These are phyloP conservation scores for Sprattus sprattus DNA, from an alignment of 2,113 vertebrate genomes.

Conservation along the genomic window DNA sequence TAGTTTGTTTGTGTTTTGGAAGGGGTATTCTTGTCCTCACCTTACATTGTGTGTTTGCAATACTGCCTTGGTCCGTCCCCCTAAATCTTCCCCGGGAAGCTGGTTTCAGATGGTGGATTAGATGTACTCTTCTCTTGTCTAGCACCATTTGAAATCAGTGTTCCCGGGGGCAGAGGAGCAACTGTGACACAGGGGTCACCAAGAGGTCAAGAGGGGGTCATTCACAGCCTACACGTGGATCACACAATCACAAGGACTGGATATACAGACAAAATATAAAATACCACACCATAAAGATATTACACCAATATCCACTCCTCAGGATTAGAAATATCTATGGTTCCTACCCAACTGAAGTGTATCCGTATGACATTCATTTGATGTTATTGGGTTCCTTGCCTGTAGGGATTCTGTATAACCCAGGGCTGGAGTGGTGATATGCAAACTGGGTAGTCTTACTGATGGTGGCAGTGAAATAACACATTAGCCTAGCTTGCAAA, in stretches of 20 bases:
- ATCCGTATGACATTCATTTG: neutral
- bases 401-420: neutral
- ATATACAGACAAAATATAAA: neutral
- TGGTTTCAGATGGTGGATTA: constrained; percentile 85
- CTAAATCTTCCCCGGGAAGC: constrained; percentile 70
- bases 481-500: neutral
- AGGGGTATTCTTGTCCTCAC: neutral
- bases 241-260: neutral
- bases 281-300: neutral
- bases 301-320: neutral
- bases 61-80: neutral
- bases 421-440: neutral
- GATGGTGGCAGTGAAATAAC: neutral
- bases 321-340: neutral
- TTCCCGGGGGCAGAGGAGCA: constrained; percentile 71
- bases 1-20: neutral
- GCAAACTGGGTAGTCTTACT: neutral
- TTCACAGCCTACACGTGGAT: neutral
- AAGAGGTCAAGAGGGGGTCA: neutral
- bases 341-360: neutral
- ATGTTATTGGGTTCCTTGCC: neutral
- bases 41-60: neutral
- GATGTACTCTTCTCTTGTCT: constrained; percentile 75
- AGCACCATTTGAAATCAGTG: constrained; percentile 90
- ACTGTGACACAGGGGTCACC: constrained; percentile 28